A percentile compares a stretch with the other conserved stretches of the same genome.
phyloP scores from a whole-genome alignment of 2,797 vertebrate species.

The Urocyon cinereoargenteus region DNA sequence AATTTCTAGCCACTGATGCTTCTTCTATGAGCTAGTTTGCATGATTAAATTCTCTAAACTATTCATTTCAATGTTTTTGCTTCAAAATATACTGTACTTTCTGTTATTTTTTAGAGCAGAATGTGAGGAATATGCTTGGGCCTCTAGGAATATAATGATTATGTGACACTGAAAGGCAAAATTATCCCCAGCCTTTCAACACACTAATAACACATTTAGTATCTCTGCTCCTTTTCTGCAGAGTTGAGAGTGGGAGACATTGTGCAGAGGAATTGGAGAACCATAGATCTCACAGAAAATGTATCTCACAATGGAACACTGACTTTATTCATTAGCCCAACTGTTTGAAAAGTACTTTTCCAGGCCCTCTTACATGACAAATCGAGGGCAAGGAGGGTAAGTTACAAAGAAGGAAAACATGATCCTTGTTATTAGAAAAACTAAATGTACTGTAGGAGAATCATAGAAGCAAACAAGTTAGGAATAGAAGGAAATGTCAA shows the following conservation, averaged over 20 bases:
- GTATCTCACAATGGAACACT: neutral
- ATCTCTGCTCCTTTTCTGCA: neutral
- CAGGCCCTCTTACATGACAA: neutral
- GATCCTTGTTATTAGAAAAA: neutral
- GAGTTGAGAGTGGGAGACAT: neutral
- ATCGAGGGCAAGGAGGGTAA: neutral
- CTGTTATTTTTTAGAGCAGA: conserved; percentile 3
- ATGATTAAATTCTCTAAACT: neutral
- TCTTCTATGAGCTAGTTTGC: neutral
- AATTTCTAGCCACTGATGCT: neutral
- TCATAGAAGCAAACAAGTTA: neutral
- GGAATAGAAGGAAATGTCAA: neutral
- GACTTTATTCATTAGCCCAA: neutral
- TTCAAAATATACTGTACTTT: neutral
- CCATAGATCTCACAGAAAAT: neutral
- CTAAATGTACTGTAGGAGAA: neutral
- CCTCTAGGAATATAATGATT: neutral
- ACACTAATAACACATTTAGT: neutral
- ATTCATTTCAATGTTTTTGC: neutral
- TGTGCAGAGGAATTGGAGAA: neutral
- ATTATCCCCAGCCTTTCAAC: neutral
- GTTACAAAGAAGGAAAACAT: neutral
- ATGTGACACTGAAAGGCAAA: neutral
- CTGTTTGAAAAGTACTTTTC: neutral
- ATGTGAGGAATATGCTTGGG: neutral